phyloP scores from a whole-genome alignment of 2,888 invertebrate genomes.

The Agrotis exclamationis region DNA sequence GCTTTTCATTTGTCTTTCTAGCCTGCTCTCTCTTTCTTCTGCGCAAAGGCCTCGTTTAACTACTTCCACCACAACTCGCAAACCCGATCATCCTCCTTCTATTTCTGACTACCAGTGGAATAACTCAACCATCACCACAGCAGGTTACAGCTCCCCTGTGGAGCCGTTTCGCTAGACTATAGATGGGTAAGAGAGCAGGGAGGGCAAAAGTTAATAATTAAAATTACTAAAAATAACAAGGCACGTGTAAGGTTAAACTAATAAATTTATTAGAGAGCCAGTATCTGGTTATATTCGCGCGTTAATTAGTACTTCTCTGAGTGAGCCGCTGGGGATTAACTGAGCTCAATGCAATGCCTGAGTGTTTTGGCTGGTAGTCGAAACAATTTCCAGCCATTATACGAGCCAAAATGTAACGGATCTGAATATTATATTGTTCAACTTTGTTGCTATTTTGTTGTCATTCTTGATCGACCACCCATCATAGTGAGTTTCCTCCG shows the following conservation, averaged over 20 bases:
- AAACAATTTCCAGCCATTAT: constrained; percentile 14
- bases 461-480: background rate
- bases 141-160: too few relatives aligned
- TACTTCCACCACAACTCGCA: too few relatives aligned
- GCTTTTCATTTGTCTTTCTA: too few relatives aligned
- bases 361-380: constrained; percentile 22
- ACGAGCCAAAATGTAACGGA: constrained; percentile 10
- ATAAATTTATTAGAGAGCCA: constrained; percentile 12
- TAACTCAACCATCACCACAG: too few relatives aligned
- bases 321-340: constrained; percentile 25
- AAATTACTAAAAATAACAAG: background rate
- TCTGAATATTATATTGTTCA: constrained; percentile 2
- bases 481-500: too few relatives aligned
- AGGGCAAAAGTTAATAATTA: background rate
- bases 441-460: background rate
- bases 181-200: too few relatives aligned
- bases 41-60: too few relatives aligned
- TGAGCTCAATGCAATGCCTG: constrained; percentile 33
- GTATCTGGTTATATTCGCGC: constrained; percentile 6
- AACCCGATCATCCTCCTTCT: too few relatives aligned
- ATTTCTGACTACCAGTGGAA: too few relatives aligned
- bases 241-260: background rate
- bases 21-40: too few relatives aligned
- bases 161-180: too few relatives aligned
- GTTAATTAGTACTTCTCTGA: constrained; percentile 21